phyloP scores from a whole-genome alignment of 2,797 vertebrate species.

The Enteromius argenteus region DNA sequence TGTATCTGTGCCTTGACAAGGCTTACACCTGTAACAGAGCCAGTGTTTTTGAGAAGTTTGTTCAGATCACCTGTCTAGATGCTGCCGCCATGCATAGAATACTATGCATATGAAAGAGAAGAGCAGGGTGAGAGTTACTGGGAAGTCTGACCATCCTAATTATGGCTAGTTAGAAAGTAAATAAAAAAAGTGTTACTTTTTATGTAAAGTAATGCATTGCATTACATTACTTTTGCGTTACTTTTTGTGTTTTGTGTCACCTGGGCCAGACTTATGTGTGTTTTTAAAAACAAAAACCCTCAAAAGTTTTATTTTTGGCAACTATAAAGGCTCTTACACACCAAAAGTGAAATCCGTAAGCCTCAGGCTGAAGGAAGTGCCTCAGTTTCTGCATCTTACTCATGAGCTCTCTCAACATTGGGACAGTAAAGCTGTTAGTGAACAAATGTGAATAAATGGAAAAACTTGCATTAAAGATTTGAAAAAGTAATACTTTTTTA shows the following conservation, averaged over 20 bases:
- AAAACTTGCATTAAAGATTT: no score
- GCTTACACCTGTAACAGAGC: not conserved
- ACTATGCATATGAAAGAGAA: not conserved
- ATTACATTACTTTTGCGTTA: not conserved
- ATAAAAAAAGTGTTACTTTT: not conserved
- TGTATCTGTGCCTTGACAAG: slow-evolving; percentile 14
- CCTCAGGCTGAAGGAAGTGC: not conserved
- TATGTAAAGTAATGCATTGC: not conserved
- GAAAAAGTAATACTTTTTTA: no score
- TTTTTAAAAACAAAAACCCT: not conserved
- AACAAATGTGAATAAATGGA: no score
- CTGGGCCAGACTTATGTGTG: not conserved
- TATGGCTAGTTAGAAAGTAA: not conserved
- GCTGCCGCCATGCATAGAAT: not conserved
- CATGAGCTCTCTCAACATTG: not conserved
- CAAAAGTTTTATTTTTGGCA: not conserved
- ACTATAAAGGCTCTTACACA: not conserved
- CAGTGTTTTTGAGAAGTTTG: not conserved
- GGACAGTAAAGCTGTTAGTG: not conserved
- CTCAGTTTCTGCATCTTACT: not conserved
- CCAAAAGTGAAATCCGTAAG: not conserved
- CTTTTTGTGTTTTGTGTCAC: not conserved
- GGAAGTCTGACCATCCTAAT: not conserved
- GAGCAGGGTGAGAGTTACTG: not conserved
- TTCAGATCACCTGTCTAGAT: slow-evolving; percentile 7